A percentile compares a stretch with the other conserved stretches of the same genome.
Evolutionary conservation across 2,888 invertebrate species (phyloP).

Genomic region (Luperina nickerlii): DNA sequence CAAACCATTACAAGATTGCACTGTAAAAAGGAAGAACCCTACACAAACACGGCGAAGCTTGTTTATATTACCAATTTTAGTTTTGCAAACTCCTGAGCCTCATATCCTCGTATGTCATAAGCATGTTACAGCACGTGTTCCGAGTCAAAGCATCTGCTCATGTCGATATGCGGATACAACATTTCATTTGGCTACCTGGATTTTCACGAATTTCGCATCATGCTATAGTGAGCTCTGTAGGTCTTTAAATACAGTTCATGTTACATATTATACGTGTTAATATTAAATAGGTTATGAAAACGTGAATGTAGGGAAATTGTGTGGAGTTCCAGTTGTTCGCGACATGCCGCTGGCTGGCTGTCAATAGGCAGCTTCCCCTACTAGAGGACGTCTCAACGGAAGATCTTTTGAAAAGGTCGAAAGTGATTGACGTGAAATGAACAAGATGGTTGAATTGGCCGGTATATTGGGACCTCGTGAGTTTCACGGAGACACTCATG

Average conservation of each 20-base stretch:
- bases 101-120: conserved; percentile 62
- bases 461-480: conserved; percentile 19
- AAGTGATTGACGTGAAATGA: conserved; percentile 63
- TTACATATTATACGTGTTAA: conserved; percentile 12
- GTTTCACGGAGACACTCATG: conserved; percentile 5
- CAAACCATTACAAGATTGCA: background rate
- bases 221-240: conserved; percentile 55
- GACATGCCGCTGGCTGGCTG: conserved; percentile 60
- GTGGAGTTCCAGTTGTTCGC: conserved; percentile 57
- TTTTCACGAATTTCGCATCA: conserved; percentile 32
- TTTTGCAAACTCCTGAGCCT: conserved; percentile 20
- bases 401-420: conserved; percentile 67
- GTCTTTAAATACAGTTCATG: conserved; percentile 43
- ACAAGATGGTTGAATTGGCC: conserved; percentile 37
- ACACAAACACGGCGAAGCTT: conserved; percentile 12
- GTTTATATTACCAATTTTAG: conserved; percentile 28
- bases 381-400: conserved; percentile 65
- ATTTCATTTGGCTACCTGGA: conserved; percentile 53
- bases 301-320: conserved; percentile 67
- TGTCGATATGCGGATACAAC: conserved; percentile 60
- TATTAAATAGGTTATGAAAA: conserved; percentile 61
- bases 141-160: conserved; percentile 60
- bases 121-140: conserved; percentile 62
- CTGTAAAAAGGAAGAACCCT: background rate
- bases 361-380: conserved; percentile 71